Percentiles rank a stretch among this genome's conserved stretches.
These are phyloP conservation scores for Erythrolamprus reginae DNA, from an alignment of 2,113 vertebrate genomes.

Conservation along the genomic window DNA sequence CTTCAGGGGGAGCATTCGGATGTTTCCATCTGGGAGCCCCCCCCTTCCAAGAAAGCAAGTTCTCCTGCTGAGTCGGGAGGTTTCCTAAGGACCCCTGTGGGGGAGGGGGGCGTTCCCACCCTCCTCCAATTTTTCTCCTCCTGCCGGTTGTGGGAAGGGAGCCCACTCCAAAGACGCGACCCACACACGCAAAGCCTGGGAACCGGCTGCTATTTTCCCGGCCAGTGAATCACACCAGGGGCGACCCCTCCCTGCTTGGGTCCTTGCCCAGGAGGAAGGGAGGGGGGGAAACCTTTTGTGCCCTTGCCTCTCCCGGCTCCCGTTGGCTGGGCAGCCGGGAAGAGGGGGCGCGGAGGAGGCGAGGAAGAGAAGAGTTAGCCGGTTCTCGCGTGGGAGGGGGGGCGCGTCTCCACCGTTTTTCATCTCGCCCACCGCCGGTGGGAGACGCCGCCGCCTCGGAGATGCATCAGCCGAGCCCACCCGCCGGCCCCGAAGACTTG, in stretches of 20 bases:
- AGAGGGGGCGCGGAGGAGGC: neutral
- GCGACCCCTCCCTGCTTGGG: neutral
- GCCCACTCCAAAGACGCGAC: neutral
- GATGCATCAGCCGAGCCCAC: neutral
- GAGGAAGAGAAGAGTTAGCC: neutral
- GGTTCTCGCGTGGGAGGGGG: too few relatives aligned
- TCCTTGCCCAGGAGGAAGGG: neutral
- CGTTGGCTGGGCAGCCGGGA: neutral
- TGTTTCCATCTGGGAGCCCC: neutral
- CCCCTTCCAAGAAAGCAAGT: neutral
- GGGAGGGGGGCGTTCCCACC: too few relatives aligned
- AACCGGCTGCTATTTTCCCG: neutral
- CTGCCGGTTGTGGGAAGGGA: neutral
- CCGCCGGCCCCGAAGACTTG: neutral
- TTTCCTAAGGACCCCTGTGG: neutral
- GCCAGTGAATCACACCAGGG: neutral
- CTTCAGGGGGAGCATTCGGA: neutral
- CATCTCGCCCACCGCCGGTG: neutral
- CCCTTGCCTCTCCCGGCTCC: neutral
- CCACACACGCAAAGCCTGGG: neutral
- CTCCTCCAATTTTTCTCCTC: neutral
- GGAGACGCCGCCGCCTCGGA: neutral
- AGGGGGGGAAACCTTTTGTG: neutral
- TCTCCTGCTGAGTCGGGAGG: neutral
- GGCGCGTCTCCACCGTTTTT: neutral